These are phyloP conservation scores for Oscheius onirici DNA, from an alignment of 2,888 invertebrate genomes.

Conservation along the genomic window DNA sequence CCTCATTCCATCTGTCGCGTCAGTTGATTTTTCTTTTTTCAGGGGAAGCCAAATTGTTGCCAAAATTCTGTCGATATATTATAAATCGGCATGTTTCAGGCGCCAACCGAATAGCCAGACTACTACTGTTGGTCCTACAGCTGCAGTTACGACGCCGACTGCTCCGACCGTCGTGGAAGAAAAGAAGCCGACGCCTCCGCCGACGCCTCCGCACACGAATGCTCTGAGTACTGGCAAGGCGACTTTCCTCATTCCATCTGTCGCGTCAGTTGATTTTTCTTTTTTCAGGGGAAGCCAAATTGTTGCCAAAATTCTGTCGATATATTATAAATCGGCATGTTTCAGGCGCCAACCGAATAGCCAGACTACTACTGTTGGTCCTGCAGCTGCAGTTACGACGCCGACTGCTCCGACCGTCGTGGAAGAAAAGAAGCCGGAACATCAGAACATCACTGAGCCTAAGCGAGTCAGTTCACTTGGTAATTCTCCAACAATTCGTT, in stretches of 20 bases:
- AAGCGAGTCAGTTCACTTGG: no score
- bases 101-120: conserved; percentile 28
- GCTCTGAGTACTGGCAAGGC: conserved; percentile 28
- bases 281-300: no score
- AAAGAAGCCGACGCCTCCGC: conserved; percentile 28
- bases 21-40: background rate
- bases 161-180: conserved; percentile 7
- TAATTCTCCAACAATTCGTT: no score
- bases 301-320: no score
- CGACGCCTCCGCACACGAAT: conserved; percentile 25
- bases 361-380: conserved; percentile 1
- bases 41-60: no score
- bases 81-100: conserved; percentile 29
- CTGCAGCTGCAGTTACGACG: conserved; percentile 6
- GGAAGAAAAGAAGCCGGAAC: conserved; percentile 31
- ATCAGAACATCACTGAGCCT: conserved; percentile 43
- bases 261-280: conserved; percentile 29
- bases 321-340: no score
- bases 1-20: conserved; percentile 33
- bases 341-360: conserved; percentile 33
- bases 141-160: background rate
- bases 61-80: no score
- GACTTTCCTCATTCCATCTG: conserved; percentile 28
- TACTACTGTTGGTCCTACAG: conserved; percentile 2
- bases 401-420: background rate